Evolutionary conservation across 2,113 vertebrate species (phyloP).

Genomic region (Mustelus asterias): DNA sequence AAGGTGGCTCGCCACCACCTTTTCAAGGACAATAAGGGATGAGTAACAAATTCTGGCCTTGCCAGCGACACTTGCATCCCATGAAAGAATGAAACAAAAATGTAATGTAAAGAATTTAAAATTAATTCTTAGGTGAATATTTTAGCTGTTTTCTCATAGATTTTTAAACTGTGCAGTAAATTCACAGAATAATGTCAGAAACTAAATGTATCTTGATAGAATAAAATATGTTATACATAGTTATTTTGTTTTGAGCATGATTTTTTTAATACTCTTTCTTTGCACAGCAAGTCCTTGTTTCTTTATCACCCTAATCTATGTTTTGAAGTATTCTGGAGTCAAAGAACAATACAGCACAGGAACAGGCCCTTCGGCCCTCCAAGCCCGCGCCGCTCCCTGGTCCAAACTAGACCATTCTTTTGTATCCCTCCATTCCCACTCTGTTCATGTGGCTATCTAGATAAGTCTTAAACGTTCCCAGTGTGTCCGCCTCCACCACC

Average conservation of each 20-base stretch:
- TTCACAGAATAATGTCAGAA: not conserved
- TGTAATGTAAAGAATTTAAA: not conserved
- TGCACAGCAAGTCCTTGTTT: not conserved
- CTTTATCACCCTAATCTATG: not conserved
- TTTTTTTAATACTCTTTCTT: not conserved
- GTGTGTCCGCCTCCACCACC: too few species aligned
- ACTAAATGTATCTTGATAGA: not conserved
- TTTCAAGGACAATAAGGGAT: not conserved
- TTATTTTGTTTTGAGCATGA: not conserved
- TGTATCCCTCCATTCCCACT: too few species aligned
- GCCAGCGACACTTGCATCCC: not conserved
- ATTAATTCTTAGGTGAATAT: not conserved
- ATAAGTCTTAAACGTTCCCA: too few species aligned
- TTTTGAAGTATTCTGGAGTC: not conserved
- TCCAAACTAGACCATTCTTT: too few species aligned
- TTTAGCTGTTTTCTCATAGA: not conserved
- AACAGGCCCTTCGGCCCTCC: too few species aligned
- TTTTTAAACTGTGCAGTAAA: not conserved
- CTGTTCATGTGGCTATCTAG: too few species aligned
- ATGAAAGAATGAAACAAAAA: not conserved
- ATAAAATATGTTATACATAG: not conserved
- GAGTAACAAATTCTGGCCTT: not conserved
- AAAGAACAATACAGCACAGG: too few species aligned
- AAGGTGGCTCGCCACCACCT: not conserved
- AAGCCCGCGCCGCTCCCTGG: too few species aligned